Conservation (phyloP, 2,797 vertebrate species). For the Rhinichthys osculus region DNA sequence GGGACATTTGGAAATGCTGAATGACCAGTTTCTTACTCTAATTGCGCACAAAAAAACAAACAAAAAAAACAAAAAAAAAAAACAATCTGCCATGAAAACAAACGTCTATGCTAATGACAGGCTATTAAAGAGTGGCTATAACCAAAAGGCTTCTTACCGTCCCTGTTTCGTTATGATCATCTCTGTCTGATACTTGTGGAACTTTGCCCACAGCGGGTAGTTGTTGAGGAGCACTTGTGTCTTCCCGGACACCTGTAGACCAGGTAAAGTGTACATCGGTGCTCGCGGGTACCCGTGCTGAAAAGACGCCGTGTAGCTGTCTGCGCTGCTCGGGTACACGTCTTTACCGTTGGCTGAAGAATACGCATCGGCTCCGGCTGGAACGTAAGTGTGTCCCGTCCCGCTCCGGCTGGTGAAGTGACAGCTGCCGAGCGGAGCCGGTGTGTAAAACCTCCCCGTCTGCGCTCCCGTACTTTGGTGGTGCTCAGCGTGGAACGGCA, state of each 20-base stretch:
- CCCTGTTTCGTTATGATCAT: conserved; percentile 99
- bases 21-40: background rate
- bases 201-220: conserved; percentile 95
- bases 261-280: conserved; percentile 80
- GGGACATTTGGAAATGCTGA: background rate
- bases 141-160: conserved; percentile 82
- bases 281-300: conserved; percentile 80
- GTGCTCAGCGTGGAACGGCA: conserved; percentile 78
- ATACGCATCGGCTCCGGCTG: conserved; percentile 74
- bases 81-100: background rate
- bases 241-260: conserved; percentile 90
- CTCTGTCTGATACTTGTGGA: conserved; percentile 96
- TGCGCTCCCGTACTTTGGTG: conserved; percentile 71
- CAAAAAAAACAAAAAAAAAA: no score
- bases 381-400: conserved; percentile 73
- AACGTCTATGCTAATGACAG: background rate
- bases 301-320: conserved; percentile 73
- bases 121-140: background rate
- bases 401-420: conserved; percentile 74
- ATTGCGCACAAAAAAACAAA: background rate
- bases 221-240: conserved; percentile 92
- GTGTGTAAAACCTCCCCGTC: conserved; percentile 81
- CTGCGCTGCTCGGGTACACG: conserved; percentile 73
- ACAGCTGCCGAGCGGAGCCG: conserved; percentile 75
- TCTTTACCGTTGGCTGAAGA: conserved; percentile 74